phyloP scores from a whole-genome alignment of 2,113 vertebrate species.

The Phalacrocorax aristotelis region DNA sequence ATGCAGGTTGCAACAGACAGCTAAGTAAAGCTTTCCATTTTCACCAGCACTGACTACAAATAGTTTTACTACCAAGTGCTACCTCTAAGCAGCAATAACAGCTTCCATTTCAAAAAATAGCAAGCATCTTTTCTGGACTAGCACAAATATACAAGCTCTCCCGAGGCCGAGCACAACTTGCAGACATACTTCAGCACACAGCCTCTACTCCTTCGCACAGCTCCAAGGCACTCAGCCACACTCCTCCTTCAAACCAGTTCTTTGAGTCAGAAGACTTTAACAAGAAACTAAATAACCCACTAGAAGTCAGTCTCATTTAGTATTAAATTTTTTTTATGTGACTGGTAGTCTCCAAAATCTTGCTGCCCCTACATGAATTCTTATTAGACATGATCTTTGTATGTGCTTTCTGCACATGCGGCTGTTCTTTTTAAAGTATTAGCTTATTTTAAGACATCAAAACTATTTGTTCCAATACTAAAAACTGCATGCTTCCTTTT shows the following conservation, averaged over 20 bases:
- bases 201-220: background rate
- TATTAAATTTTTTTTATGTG: too few relatives aligned
- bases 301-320: background rate
- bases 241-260: background rate
- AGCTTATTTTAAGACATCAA: background rate
- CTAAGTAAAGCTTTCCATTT: background rate
- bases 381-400: background rate
- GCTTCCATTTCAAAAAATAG: background rate
- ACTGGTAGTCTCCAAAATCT: background rate
- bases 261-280: background rate
- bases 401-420: background rate
- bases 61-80: background rate
- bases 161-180: background rate
- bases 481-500: background rate
- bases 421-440: background rate
- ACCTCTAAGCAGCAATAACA: background rate
- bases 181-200: fast-evolving
- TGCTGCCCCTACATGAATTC: background rate
- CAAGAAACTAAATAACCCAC: background rate
- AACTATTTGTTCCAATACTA: background rate
- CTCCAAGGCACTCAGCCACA: background rate
- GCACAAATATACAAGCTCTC: background rate
- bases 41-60: background rate
- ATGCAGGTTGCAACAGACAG: fast-evolving
- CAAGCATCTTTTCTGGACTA: too few relatives aligned